Evolutionary conservation across 1,140 invertebrate genomes (phyloP).

Genomic region (Propsilocerus akamusi): DNA sequence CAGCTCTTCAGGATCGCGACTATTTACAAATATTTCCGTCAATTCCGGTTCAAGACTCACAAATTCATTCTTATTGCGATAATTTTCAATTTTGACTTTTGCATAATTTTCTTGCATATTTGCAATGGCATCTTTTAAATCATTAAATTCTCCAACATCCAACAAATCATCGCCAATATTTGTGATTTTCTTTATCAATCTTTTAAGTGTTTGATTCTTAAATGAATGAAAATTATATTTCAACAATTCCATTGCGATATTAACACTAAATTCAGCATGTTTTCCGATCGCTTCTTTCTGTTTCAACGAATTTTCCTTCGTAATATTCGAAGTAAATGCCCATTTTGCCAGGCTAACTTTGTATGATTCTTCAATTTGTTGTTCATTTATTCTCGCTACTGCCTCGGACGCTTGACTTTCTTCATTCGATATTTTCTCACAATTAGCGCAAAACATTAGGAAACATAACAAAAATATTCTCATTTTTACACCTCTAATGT

Average conservation of each 20-base stretch:
- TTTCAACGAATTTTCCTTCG: conserved; percentile 40
- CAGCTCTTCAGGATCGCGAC: conserved; percentile 50
- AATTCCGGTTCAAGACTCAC: conserved; percentile 60
- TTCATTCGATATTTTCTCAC: no score
- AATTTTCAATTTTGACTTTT: conserved; percentile 60
- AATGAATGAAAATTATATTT: conserved; percentile 42
- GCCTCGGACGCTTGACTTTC: no score
- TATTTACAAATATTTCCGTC: conserved; percentile 41
- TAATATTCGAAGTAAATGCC: conserved; percentile 58
- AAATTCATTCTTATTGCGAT: conserved; percentile 41
- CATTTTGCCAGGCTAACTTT: no score
- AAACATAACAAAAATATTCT: no score
- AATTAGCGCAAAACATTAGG: no score
- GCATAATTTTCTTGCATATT: conserved; percentile 64
- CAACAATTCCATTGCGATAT: conserved; percentile 29
- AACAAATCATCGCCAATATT: conserved; percentile 49
- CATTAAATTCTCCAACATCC: conserved; percentile 38
- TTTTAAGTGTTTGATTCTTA: conserved; percentile 34
- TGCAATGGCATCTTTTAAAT: conserved; percentile 40
- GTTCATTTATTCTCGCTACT: no score
- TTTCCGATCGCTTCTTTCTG: conserved; percentile 26
- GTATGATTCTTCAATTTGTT: no score
- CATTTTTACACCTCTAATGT: no score
- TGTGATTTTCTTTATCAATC: conserved; percentile 44
- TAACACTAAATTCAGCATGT: conserved; percentile 19